These are phyloP conservation scores for Heliconius nattereri DNA, from an alignment of 1,140 invertebrate species.

Conservation along the genomic window DNA sequence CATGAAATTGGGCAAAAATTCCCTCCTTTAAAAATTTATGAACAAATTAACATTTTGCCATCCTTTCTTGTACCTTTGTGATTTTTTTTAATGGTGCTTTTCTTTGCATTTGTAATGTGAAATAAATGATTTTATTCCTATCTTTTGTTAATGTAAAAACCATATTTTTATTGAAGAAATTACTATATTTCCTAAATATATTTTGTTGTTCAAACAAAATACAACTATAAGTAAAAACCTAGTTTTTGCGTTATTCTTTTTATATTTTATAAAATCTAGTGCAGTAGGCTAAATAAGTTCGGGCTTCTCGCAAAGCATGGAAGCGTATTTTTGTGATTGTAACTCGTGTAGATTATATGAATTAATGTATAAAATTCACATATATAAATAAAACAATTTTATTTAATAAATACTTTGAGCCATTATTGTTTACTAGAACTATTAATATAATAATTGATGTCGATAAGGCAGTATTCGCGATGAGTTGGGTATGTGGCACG, in stretches of 20 bases:
- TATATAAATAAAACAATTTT: background rate
- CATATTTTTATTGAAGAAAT: too few relatives aligned
- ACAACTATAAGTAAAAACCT: background rate
- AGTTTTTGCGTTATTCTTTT: background rate
- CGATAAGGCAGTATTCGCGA: conserved; percentile 64
- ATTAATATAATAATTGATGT: conserved; percentile 71
- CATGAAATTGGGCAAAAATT: too few relatives aligned
- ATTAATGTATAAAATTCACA: background rate
- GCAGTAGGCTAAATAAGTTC: conserved; percentile 1
- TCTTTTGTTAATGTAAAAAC: too few relatives aligned
- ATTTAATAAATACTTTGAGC: background rate
- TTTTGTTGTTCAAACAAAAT: background rate
- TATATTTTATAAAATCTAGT: background rate
- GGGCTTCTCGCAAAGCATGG: background rate
- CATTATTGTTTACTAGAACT: conserved; percentile 32
- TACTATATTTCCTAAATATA: too few relatives aligned
- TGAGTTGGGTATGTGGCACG: conserved; percentile 41
- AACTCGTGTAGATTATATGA: background rate
- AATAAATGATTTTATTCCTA: too few relatives aligned
- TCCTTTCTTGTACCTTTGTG: too few relatives aligned
- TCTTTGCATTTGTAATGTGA: too few relatives aligned
- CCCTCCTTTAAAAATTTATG: too few relatives aligned
- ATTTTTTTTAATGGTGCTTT: too few relatives aligned
- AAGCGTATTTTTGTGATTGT: conserved; percentile 1
- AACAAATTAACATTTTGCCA: too few relatives aligned